Evolutionary conservation across 2,113 vertebrate species (phyloP), one percentile per base, ranked within the genome.

Genomic region (Peromyscus maniculatus): DNA sequence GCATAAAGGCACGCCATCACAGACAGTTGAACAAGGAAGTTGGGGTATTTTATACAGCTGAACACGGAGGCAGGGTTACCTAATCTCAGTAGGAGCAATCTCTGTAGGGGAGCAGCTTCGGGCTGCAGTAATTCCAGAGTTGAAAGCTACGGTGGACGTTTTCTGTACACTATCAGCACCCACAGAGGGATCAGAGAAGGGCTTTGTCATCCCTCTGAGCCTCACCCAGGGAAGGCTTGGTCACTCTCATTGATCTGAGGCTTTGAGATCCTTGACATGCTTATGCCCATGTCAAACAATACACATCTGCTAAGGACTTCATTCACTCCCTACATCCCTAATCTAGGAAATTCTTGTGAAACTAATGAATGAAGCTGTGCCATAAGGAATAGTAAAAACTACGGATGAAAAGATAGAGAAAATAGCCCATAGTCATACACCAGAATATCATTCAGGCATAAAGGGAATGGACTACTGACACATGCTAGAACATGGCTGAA

Each of bases 301-400:
- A 82, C 5, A 57, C 33, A 82, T 59, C 59, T 12, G 36, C 52
- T 82, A 36, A 82, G 36, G 79, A 82, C 55, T 6, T 57, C 79
- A n/a, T n/a, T 80, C 10, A 57, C 52, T 59, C 52, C 52, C 52
- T 59, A 36, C 19, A 59, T 36, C 19, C 21, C 36, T 62, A 21
- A 10, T n/a, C 80, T 39, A 80, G 82, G 46, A 94, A 91, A 39
- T 93, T 86, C 77, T 86, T 92, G 24, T 78, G 67, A 92, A 94
- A 96, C 17, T 24, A 92, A 95, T 84, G 69, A 46, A 67, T 59
- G 10, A 92, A 94, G 79, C 13, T 24, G 39, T 84, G 36, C 43
- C 59, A 80, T 86, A 89, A 77, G 49, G 43, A 94, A 75, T 88
- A 49, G 64, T 95, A 79, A 80, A 78, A 91, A 74, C 95, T 21